Evolutionary conservation across 2,113 vertebrate species (phyloP), one percentile per base, ranked within the genome.

Genomic region (Pseudonaja textilis): DNA sequence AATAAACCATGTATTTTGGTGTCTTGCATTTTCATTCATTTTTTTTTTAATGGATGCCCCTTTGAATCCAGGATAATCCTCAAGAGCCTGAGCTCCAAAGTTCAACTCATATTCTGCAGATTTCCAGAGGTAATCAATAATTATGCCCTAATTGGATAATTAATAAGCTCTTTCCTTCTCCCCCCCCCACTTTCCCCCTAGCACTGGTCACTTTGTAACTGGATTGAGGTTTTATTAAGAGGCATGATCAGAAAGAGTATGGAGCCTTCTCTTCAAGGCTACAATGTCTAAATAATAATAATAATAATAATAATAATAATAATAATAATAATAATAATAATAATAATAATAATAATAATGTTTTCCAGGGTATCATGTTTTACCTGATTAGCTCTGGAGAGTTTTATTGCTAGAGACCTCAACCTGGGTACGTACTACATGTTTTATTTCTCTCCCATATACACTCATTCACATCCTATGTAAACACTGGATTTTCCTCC

Each of bases 401-500:
- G 45, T 87, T 20, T 12, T 39, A 81, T 29, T 69, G 10, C 39
- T 81, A 8, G 25, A n/a, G 34, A 39, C 4, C 47, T n/a, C 22
- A 89, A 89, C 57, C 39, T 89, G 23, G 54, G 34, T 45, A 12
- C 10, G 12, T 89, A 47, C 34, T 34, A 55, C 52, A 85, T 18
- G 6, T 9, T 14, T 23, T 39, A 57, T 22, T 8, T 3, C 59
- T 56, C 10, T 16, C 16, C 9, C 57, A 45, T 14, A 12, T n/a
- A 23, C 25, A 45, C 39, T 42, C 88, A 25, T 14, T 45, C 86
- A 87, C 14, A 12, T 42, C 29, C 29, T 23, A 57, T 7, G 26
- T 50, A 0, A 34, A 50, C 34, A 85, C 0, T 0, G 69, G 69
- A 39, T 6, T 2, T 0, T 90, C 74, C 25, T 34, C 14, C 56